Percentiles rank a stretch among this genome's conserved stretches.
Conservation (phyloP, 2,113 vertebrate species). For the Ictalurus punctatus region DNA sequence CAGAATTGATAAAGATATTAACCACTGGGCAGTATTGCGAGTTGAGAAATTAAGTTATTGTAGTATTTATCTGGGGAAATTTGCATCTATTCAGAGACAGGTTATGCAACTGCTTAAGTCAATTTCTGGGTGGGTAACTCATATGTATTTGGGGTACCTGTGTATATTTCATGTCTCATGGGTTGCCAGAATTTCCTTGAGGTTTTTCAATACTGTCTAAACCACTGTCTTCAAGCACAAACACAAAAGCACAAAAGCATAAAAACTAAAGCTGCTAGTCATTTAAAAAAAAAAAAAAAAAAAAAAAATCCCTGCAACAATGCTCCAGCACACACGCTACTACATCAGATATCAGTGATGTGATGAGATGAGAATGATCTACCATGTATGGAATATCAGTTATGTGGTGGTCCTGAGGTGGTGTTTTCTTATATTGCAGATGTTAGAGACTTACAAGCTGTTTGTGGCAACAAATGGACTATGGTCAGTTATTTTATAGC, state of each 20-base stretch:
- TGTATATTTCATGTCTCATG: neutral
- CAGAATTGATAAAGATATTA: neutral
- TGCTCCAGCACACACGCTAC: neutral
- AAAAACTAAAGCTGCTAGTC: neutral
- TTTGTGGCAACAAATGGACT: neutral
- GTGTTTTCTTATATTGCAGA: neutral
- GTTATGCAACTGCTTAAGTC: neutral
- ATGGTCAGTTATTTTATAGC: neutral
- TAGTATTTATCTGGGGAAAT: neutral
- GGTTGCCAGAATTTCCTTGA: neutral
- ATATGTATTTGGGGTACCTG: neutral
- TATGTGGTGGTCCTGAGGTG: neutral
- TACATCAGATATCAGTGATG: neutral
- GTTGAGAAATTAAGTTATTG: neutral
- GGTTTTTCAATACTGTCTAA: neutral
- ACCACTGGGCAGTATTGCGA: neutral
- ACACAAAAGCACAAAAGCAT: neutral
- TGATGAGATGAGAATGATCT: neutral
- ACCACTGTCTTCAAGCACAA: neutral
- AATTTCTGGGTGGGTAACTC: neutral
- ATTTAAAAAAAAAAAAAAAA: too few relatives aligned
- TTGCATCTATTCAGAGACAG: neutral
- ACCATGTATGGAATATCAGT: neutral
- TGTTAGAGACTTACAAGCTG: neutral
- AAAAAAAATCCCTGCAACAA: neutral